Percentiles rank a stretch among this genome's conserved stretches.
These are phyloP conservation scores for Ailuropoda melanoleuca DNA, from an alignment of 2,113 vertebrate genomes.

Conservation along the genomic window DNA sequence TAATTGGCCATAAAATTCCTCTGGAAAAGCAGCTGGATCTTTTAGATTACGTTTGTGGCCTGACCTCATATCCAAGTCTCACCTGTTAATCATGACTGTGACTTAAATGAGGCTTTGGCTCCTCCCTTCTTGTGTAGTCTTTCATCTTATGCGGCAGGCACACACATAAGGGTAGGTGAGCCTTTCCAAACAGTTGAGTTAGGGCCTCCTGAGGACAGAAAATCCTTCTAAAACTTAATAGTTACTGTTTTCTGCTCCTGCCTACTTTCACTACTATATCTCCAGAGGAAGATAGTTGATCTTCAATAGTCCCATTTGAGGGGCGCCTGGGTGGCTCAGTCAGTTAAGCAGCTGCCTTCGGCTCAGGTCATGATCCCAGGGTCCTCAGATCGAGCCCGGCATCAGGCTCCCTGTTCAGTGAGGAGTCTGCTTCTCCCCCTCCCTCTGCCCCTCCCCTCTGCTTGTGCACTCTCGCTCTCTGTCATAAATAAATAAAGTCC, in stretches of 20 bases:
- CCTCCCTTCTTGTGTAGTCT: not conserved
- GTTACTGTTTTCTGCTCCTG: not conserved
- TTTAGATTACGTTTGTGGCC: not conserved
- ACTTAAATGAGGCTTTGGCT: not conserved
- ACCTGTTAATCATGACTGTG: not conserved
- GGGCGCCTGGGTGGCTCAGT: not conserved
- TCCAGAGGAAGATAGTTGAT: not conserved
- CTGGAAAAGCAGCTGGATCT: not conserved
- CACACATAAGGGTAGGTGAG: not conserved
- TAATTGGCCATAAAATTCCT: not conserved
- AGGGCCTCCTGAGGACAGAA: not conserved
- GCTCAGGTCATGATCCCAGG: not conserved
- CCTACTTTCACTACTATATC: not conserved
- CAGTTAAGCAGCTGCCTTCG: not conserved
- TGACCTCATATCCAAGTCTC: not conserved
- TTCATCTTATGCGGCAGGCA: not conserved
- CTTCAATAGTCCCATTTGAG: not conserved
- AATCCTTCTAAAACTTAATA: not conserved
- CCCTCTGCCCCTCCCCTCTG: not conserved
- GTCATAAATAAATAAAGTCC: not conserved
- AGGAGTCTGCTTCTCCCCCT: not conserved
- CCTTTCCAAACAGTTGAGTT: conserved; percentile 6
- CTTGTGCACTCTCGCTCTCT: not conserved
- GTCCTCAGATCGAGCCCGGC: not conserved
- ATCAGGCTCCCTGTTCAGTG: not conserved